phyloP scores from a whole-genome alignment of 2,113 vertebrate species.

The Macaca fascicularis region DNA sequence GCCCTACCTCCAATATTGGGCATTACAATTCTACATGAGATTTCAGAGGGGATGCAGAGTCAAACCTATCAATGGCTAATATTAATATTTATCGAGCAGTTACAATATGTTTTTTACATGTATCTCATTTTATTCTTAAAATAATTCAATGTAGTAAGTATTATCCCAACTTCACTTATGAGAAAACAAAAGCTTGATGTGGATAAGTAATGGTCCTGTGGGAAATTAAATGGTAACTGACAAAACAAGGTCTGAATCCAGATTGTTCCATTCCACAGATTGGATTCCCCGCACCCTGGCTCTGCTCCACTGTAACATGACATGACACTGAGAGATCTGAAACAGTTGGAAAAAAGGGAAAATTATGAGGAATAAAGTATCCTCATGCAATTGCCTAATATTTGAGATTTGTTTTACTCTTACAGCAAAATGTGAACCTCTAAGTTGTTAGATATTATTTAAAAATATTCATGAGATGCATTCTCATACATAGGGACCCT shows the following conservation, averaged over 20 bases:
- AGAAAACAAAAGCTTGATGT: neutral
- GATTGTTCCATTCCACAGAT: neutral
- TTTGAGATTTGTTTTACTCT: neutral
- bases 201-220: neutral
- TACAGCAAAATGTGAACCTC: neutral
- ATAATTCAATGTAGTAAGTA: neutral
- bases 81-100: neutral
- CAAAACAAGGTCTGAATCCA: neutral
- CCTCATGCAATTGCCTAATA: neutral
- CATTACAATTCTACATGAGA: no score
- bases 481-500: neutral
- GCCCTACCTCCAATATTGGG: no score
- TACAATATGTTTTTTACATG: neutral
- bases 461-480: neutral
- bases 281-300: accelerated
- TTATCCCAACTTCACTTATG: neutral
- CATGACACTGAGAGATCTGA: neutral
- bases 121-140: neutral
- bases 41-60: no score
- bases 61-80: no score
- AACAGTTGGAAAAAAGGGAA: neutral
- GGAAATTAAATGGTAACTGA: neutral
- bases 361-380: neutral
- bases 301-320: neutral
- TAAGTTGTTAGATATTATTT: neutral